phyloP scores from a whole-genome alignment of 2,888 invertebrate genomes.

The Meiosimyza platycephala region DNA sequence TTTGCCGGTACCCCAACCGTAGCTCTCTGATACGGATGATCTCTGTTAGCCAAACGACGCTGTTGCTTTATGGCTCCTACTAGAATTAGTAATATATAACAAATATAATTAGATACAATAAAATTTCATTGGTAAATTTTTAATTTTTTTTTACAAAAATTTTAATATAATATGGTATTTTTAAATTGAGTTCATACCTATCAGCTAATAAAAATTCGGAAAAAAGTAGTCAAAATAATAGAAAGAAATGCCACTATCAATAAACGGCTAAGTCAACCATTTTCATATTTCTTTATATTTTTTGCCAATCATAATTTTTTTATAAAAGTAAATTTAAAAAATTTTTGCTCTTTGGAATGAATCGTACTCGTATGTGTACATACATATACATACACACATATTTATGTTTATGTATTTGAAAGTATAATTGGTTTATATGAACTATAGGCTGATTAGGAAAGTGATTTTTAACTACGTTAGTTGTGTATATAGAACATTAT shows the following conservation, averaged over 20 bases:
- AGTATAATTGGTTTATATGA: slow-evolving; percentile 4
- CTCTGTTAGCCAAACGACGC: slow-evolving; percentile 88
- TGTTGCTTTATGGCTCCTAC: slow-evolving; percentile 72
- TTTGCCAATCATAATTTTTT: slow-evolving; percentile 47
- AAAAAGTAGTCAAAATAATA: slow-evolving; percentile 22
- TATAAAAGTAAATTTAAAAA: slow-evolving; percentile 34
- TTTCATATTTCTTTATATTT: slow-evolving; percentile 2
- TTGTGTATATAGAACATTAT: no score
- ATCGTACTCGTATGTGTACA: slow-evolving; percentile 54
- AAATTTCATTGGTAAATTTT: slow-evolving; percentile 7
- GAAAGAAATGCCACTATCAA: slow-evolving; percentile 24
- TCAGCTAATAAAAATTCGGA: slow-evolving; percentile 32
- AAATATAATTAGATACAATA: slow-evolving; percentile 12
- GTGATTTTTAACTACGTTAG: slow-evolving; percentile 54
- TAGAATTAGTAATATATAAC: slow-evolving; percentile 59
- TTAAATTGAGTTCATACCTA: no score
- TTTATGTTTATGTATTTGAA: slow-evolving; percentile 1
- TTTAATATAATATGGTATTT: slow-evolving; percentile 18
- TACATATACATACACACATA: slow-evolving; percentile 13
- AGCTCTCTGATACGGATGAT: slow-evolving; percentile 98
- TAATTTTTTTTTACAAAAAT: slow-evolving; percentile 21
- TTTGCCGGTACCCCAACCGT: slow-evolving; percentile 77
- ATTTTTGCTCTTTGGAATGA: slow-evolving; percentile 63
- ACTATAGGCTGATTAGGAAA: slow-evolving; percentile 42
- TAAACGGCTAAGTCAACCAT: slow-evolving; percentile 33